phyloP scores from a whole-genome alignment of 2,797 vertebrate genomes.

The Eospalax fontanierii region DNA sequence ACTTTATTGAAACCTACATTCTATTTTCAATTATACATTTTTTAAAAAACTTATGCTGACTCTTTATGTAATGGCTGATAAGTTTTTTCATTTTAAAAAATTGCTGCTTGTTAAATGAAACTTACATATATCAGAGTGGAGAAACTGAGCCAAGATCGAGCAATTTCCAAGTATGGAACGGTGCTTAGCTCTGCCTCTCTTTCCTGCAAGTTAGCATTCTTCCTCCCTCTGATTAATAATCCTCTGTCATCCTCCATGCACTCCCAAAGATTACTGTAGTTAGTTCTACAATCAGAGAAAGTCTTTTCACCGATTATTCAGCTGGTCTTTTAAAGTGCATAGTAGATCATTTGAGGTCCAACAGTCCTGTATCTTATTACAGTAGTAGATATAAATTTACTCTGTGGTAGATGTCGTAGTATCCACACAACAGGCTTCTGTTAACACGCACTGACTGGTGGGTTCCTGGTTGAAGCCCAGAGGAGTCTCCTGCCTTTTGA shows the following conservation, averaged over 20 bases:
- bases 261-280: constrained; percentile 77
- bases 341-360: constrained; percentile 36
- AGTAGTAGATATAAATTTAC: constrained; percentile 52
- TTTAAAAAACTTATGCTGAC: constrained; percentile 60
- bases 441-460: constrained; percentile 31
- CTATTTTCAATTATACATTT: background rate
- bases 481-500: constrained; percentile 4
- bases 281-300: constrained; percentile 70
- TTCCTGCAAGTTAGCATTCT: constrained; percentile 86
- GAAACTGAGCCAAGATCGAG: constrained; percentile 84
- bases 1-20: constrained; percentile 1
- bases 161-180: constrained; percentile 81
- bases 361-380: constrained; percentile 57
- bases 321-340: constrained; percentile 52
- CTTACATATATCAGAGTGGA: constrained; percentile 77
- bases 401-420: constrained; percentile 42
- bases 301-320: constrained; percentile 50
- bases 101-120: constrained; percentile 73
- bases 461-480: constrained; percentile 23
- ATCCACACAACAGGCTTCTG: background rate
- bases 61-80: constrained; percentile 67
- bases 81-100: constrained; percentile 82
- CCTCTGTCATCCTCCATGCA: constrained; percentile 81
- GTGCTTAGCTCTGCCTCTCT: constrained; percentile 88
- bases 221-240: constrained; percentile 85